A percentile compares a stretch with the other conserved stretches of the same genome.
phyloP scores from a whole-genome alignment of 2,113 vertebrate genomes.

The Crotalus helleri region DNA sequence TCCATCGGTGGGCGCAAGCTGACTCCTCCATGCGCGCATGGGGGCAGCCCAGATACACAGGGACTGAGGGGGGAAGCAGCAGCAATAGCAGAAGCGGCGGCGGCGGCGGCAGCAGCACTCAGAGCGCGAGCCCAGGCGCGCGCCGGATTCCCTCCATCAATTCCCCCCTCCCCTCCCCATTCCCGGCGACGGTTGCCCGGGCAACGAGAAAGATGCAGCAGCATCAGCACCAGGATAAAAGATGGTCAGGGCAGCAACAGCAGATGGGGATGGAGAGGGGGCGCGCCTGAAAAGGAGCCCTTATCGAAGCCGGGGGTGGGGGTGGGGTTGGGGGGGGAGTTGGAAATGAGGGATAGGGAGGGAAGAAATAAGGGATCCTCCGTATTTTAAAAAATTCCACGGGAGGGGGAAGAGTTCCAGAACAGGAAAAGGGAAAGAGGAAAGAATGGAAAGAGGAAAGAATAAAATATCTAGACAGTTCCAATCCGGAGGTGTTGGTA shows the following conservation, averaged over 20 bases:
- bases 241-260: conserved; percentile 61
- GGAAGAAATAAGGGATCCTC: not conserved
- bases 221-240: conserved; percentile 60
- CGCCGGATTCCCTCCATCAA: conserved; percentile 67
- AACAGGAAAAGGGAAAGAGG: not conserved
- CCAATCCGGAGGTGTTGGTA: not conserved
- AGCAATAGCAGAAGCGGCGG: conserved; percentile 60
- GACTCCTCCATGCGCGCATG: conserved; percentile 83
- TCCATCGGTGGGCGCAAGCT: conserved; percentile 85
- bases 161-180: conserved; percentile 76
- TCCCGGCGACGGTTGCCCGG: conserved; percentile 66
- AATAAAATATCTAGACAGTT: not conserved
- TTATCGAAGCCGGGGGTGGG: not conserved
- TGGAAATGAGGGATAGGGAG: not conserved
- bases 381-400: not conserved
- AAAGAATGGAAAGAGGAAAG: no score
- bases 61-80: conserved; percentile 68
- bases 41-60: conserved; percentile 68
- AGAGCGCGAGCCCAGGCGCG: conserved; percentile 71
- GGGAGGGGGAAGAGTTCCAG: not conserved
- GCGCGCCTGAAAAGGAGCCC: conserved; percentile 52
- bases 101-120: conserved; percentile 56
- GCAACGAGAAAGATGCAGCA: conserved; percentile 65
- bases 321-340: not conserved
- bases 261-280: conserved; percentile 58